Evolutionary conservation across 1,140 invertebrate species (phyloP).

Genomic region (Scylla paramamosain): DNA sequence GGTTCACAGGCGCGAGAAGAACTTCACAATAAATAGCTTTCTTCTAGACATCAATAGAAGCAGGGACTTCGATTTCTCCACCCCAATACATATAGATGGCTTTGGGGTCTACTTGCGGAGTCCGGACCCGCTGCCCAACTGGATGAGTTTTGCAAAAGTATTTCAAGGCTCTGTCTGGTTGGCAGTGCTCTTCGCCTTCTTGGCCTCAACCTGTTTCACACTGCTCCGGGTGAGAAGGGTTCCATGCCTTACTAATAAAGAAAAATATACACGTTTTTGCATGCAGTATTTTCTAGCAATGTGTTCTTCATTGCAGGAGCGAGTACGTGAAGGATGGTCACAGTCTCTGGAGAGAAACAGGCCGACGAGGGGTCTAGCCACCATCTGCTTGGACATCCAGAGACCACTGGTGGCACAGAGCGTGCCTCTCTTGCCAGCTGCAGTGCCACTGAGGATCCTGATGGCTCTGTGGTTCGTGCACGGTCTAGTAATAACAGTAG

Average conservation of each 20-base stretch:
- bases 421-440: neutral
- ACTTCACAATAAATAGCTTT: constrained; percentile 70
- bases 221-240: neutral
- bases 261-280: too few species aligned
- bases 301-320: neutral
- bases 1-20: constrained; percentile 58
- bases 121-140: constrained; percentile 58
- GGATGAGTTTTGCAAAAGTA: constrained; percentile 6
- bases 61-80: constrained; percentile 51
- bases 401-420: neutral
- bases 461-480: neutral
- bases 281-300: neutral
- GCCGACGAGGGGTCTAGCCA: neutral
- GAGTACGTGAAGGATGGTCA: neutral
- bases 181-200: neutral
- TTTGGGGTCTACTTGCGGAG: constrained; percentile 47
- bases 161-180: neutral
- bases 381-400: neutral
- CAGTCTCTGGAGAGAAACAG: neutral
- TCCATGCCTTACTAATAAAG: too few species aligned
- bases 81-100: constrained; percentile 59
- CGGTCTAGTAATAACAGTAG: neutral
- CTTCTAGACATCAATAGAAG: constrained; percentile 32
- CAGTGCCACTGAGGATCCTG: neutral
- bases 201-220: neutral